phyloP scores from a whole-genome alignment of 2,797 vertebrate genomes.

The Neosilurus mollespiculum region DNA sequence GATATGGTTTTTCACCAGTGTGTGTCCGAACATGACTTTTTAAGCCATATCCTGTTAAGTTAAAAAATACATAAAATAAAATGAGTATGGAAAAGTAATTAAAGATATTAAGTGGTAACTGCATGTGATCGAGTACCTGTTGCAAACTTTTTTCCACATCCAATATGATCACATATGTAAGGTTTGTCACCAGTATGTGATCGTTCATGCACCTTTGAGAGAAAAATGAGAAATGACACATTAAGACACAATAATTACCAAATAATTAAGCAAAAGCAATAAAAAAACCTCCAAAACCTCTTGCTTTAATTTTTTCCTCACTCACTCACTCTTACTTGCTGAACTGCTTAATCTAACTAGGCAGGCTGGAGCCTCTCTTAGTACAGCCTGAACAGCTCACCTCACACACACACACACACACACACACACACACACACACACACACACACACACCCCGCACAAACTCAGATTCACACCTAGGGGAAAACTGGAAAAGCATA shows the following conservation, averaged over 20 bases:
- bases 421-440: too few species aligned
- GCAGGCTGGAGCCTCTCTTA: too few species aligned
- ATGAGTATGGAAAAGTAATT: neutral
- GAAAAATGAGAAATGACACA: conserved; percentile 28
- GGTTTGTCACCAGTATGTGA: conserved; percentile 98
- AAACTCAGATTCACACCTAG: too few species aligned
- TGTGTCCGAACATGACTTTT: conserved; percentile 98
- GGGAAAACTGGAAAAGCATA: too few species aligned
- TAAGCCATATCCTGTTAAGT: conserved; percentile 84
- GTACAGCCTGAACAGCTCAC: too few species aligned
- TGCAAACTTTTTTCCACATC: conserved; percentile 97
- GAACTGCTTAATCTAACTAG: too few species aligned
- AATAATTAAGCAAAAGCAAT: neutral
- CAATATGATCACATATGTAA: conserved; percentile 88
- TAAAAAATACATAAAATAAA: neutral
- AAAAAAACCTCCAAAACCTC: neutral
- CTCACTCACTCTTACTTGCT: too few species aligned
- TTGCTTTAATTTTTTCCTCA: neutral
- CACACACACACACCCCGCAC: too few species aligned
- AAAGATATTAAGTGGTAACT: neutral
- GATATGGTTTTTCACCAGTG: conserved; percentile 97
- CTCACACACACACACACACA: too few species aligned
- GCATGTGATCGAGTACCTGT: conserved; percentile 79
- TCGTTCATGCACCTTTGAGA: conserved; percentile 90
- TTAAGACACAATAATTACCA: conserved; percentile 38